Conservation (phyloP, 2,888 invertebrate genomes). For the Quadroppia sp. region DNA sequence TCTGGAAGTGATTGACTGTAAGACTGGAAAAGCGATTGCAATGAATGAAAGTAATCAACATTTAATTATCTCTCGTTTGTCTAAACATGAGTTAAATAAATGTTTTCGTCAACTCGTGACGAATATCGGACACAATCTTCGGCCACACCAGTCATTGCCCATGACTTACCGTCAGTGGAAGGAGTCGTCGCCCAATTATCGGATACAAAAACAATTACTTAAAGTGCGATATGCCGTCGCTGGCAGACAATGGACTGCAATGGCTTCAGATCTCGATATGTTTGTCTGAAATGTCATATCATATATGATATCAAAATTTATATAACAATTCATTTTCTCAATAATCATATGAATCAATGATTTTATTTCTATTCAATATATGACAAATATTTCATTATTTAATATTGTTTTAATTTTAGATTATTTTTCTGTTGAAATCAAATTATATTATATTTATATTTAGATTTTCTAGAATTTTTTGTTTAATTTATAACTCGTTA, state of each 20-base stretch:
- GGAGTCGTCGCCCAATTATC: conserved; percentile 20
- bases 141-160: conserved; percentile 11
- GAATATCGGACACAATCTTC: conserved; percentile 1
- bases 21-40: conserved; percentile 5
- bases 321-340: too few relatives aligned
- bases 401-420: too few relatives aligned
- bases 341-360: too few relatives aligned
- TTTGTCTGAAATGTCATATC: conserved; percentile 7
- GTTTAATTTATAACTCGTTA: too few relatives aligned
- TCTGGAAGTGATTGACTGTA: background rate
- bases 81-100: background rate
- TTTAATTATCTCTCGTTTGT: background rate
- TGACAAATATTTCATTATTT: too few relatives aligned
- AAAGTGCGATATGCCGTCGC: conserved; percentile 24
- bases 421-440: too few relatives aligned
- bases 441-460: too few relatives aligned
- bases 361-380: too few relatives aligned
- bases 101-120: background rate
- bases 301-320: background rate
- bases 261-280: conserved; percentile 8
- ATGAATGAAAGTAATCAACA: background rate
- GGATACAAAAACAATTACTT: conserved; percentile 29
- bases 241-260: conserved; percentile 6
- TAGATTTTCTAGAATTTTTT: too few relatives aligned
- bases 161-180: conserved; percentile 16